These are phyloP conservation scores for Denticeps clupeoides DNA, from an alignment of 2,797 vertebrate species.

Conservation along the genomic window DNA sequence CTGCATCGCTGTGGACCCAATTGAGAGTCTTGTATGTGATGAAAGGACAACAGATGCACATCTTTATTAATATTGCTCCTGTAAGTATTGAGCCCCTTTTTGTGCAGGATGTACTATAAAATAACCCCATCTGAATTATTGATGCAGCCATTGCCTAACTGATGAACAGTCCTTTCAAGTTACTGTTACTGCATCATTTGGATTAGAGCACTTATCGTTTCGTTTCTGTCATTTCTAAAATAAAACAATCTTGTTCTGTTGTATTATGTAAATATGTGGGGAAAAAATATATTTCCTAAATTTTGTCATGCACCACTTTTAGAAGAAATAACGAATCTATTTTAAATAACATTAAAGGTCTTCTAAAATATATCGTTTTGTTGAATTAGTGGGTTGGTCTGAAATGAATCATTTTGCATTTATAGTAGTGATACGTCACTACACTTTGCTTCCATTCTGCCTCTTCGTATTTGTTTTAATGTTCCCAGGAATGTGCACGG, in stretches of 20 bases:
- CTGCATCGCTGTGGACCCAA: no score
- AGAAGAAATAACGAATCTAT: no score
- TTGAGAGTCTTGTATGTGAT: no score
- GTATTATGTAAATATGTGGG: not conserved
- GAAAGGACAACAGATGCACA: constrained; percentile 1
- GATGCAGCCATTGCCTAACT: constrained; percentile 16
- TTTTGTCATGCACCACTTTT: not conserved
- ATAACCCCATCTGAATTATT: constrained; percentile 22
- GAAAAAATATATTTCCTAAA: not conserved
- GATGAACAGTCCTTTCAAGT: constrained; percentile 8
- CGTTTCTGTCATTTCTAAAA: not conserved
- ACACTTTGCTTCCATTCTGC: no score
- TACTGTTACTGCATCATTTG: constrained; percentile 7
- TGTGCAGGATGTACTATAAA: constrained; percentile 12
- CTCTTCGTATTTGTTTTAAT: no score
- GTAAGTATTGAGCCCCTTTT: constrained; percentile 23
- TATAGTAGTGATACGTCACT: no score
- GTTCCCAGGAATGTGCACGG: no score
- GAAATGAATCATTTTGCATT: no score
- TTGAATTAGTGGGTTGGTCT: no score
- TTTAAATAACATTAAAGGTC: no score
- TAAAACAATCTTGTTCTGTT: no score
- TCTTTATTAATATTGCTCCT: constrained; percentile 4
- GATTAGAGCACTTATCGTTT: not conserved
- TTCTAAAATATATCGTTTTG: no score